Conservation (phyloP, 2,113 vertebrate genomes). For the Porphyrio hochstetteri region DNA sequence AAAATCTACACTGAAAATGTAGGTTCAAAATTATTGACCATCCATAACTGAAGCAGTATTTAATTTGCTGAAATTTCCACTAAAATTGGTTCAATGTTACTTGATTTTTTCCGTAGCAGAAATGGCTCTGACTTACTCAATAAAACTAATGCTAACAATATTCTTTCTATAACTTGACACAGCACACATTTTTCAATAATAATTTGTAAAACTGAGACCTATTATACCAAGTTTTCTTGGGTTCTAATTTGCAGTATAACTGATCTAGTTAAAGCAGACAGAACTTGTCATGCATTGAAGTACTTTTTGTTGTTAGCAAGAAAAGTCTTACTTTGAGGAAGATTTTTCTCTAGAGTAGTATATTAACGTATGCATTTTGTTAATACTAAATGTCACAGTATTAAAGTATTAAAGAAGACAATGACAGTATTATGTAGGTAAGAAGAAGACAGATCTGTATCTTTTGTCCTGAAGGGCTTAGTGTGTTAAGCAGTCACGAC, state of each 20-base stretch:
- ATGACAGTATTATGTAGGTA: accelerated
- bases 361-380: neutral
- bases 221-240: neutral
- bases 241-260: neutral
- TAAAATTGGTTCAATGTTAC: neutral
- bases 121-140: neutral
- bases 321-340: accelerated
- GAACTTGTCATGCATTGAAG: neutral
- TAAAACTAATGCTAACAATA: neutral
- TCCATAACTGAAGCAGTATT: neutral
- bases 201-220: neutral
- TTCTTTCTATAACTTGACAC: neutral
- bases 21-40: neutral
- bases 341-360: neutral
- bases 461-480: neutral
- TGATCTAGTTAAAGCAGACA: neutral
- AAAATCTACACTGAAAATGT: neutral
- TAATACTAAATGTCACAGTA: neutral
- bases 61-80: neutral
- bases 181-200: neutral
- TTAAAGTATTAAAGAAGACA: accelerated
- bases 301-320: neutral
- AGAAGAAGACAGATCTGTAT: neutral
- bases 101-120: neutral
- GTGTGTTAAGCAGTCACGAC: accelerated